Base-by-base conservation (phyloP, 2,797 vertebrate genomes). In the Intellagama lesueurii region DNA sequence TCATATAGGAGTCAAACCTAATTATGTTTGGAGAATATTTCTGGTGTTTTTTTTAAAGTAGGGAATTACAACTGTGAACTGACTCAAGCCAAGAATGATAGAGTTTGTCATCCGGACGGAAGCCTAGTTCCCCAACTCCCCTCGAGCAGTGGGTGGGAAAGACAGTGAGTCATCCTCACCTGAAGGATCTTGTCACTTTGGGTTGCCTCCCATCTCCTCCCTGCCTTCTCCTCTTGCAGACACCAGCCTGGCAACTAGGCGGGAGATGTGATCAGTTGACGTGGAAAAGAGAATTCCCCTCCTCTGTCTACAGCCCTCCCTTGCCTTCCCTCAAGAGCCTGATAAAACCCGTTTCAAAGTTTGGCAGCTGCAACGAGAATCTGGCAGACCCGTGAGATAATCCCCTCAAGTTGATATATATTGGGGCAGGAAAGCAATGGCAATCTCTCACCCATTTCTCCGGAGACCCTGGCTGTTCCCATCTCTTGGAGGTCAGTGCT, bases 211-310 rank as follows among this genome's bases (percentile, higher is more conserved):
- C 80, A n/a, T 64, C 60, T 64, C 60, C n/a, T 80, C 52, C 69
- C 75, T 35, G 4, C 40, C 30, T 49, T 56, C 47, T 47, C 7
- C 44, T 69, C 16, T 72, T 72, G 49, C 49, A 85, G 83, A 76
- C 72, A 85, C 49, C 52, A 19, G 7, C 56, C 49, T 85, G 72
- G 12, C 72, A 76, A 76, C 11, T 28, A 32, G 47, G 76, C 76
- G 78, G 86, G 47, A 32, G 30, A 32, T 87, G 14, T 52, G 30
- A 87, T 80, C 77, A 80, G n/a, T 52, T 52, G 56, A 87, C 26
- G 16, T 64, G 72, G 24, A 19, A 19, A 76, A 11, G 35, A 26
- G 1, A n/a, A 7, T 52, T 32, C 66, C n/a, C 32, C 66, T 7
- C 14, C 47, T 17, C 32, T 4, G 22, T 16, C n/a, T 72, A 60